Conservation (phyloP, 2,888 invertebrate species). For the Drosophila austrosaltans region DNA sequence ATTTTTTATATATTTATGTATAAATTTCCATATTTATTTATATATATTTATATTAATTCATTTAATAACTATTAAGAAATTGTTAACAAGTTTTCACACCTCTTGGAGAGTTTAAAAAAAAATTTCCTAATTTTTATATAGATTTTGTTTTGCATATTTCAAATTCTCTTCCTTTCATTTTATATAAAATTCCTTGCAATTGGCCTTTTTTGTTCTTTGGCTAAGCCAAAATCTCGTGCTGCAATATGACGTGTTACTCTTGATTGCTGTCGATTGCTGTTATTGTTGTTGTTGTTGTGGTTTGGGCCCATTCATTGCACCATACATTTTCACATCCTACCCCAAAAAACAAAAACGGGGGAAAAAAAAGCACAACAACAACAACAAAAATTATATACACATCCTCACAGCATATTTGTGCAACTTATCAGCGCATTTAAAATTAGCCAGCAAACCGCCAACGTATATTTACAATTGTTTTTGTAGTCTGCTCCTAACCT, state of each 20-base stretch:
- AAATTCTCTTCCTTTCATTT: no score
- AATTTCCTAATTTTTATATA: no score
- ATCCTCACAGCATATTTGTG: slow-evolving; percentile 75
- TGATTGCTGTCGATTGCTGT: slow-evolving; percentile 33
- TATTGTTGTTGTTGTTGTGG: slow-evolving; percentile 13
- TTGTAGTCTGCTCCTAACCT: slow-evolving; percentile 35
- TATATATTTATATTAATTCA: no score
- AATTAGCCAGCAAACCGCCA: slow-evolving; percentile 64
- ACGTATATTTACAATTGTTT: slow-evolving; percentile 45
- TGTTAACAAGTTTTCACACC: no score
- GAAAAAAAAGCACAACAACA: neutral
- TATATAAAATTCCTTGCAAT: neutral
- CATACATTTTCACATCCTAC: slow-evolving; percentile 15
- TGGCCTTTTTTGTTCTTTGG: neutral
- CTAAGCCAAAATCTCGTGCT: slow-evolving; percentile 40
- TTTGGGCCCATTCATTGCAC: slow-evolving; percentile 44
- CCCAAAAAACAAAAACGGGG: slow-evolving; percentile 11
- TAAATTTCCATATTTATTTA: no score
- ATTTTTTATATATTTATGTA: no score
- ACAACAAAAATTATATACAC: slow-evolving; percentile 36
- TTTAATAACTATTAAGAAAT: no score
- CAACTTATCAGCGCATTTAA: slow-evolving; percentile 78
- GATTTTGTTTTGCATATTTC: no score
- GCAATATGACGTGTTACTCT: slow-evolving; percentile 32
- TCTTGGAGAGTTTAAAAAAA: no score